Conservation (phyloP, 2,113 vertebrate species). For the Ictalurus punctatus region DNA sequence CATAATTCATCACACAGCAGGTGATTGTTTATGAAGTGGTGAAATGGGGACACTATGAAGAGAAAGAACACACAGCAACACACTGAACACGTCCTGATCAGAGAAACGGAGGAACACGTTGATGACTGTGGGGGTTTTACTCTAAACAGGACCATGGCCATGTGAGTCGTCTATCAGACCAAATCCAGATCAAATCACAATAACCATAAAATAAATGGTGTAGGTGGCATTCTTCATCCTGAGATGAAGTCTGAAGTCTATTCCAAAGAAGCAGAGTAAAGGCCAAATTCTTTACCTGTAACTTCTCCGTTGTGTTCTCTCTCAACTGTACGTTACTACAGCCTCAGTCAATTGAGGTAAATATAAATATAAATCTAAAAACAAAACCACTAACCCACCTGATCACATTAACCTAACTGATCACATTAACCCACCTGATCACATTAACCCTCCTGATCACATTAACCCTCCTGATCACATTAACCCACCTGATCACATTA, state of each 20-base stretch:
- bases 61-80: not conserved
- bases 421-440: too few relatives aligned
- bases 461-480: too few relatives aligned
- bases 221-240: not conserved
- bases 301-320: too few relatives aligned
- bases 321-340: too few relatives aligned
- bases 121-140: not conserved
- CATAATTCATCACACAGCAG: not conserved
- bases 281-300: too few relatives aligned
- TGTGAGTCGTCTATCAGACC: not conserved
- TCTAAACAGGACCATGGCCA: not conserved
- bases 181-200: not conserved
- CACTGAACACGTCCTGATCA: not conserved
- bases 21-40: not conserved
- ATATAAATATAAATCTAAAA: too few relatives aligned
- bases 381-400: too few relatives aligned
- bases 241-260: not conserved
- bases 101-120: not conserved
- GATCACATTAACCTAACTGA: too few relatives aligned
- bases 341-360: too few relatives aligned
- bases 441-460: too few relatives aligned
- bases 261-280: not conserved
- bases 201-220: not conserved
- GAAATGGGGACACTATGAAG: not conserved
- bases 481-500: too few relatives aligned